Evolutionary conservation across 2,888 invertebrate species (phyloP), one percentile per base, ranked within the genome.

Genomic region (Apodemia mormo): DNA sequence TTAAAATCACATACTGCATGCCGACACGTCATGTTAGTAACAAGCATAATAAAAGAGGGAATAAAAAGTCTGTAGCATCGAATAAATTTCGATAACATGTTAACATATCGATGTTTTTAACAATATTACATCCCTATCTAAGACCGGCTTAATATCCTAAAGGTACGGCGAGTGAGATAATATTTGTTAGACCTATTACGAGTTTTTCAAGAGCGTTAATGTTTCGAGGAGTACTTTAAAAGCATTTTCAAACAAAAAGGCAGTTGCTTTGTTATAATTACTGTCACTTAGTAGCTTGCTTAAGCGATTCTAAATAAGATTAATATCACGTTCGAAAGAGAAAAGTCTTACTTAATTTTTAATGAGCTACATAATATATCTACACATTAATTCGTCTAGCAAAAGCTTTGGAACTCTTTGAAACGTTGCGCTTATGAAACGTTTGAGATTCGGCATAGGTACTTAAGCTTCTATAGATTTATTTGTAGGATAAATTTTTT

Each of bases 161-260:
- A 61, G 61, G 61, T 61, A 61, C 61, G 61, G 61, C 33, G 61
- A 61, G 61, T 61, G 61, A 61, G 61, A 61, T 61, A 61, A 61
- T 61, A 61, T 61, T 61, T 61, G 61, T 61, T 61, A 61, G 61
- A 61, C 61, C 61, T 61, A 61, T 61, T 61, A 61, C 61, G 61
- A 61, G 61, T 61, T 61, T 61, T 61, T 61, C 30, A 61, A 61
- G 61, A 61, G 61, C 61, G 30, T 61, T 61, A 61, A 61, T 61
- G 61, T 33, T 61, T 61, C 61, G 33, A 61, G 61, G 61, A 61
- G 61, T 61, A 61, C 61, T 61, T 61, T 61, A 61, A 30, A 61
- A 33, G 61, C 61, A 61, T 61, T 61, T 14, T 61, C 61, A 61
- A 61, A 61, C 61, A 61, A 33, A 61, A 61, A 61, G 61, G 33